Evolutionary conservation across 2,797 vertebrate species (phyloP).

Genomic region (Chrysocyon brachyurus): DNA sequence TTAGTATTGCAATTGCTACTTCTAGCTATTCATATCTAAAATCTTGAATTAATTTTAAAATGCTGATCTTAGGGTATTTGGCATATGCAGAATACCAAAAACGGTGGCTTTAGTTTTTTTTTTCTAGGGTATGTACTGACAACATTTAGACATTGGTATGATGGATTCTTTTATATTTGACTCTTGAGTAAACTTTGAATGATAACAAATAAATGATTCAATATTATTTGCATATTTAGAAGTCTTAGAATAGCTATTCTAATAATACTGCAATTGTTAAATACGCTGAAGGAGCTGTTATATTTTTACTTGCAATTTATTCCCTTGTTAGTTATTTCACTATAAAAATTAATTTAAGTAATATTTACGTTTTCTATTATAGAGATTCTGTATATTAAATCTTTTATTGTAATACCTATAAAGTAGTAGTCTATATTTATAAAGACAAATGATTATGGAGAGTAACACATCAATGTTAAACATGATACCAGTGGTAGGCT

Average conservation of each 20-base stretch:
- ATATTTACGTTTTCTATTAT: not conserved
- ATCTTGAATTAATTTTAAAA: constrained; percentile 76
- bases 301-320: constrained; percentile 58
- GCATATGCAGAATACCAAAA: constrained; percentile 35
- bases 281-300: not conserved
- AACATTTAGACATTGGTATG: constrained; percentile 41
- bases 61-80: constrained; percentile 56
- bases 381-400: constrained; percentile 1
- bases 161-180: constrained; percentile 46
- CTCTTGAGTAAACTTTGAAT: not conserved
- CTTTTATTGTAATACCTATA: not conserved
- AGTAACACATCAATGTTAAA: not conserved
- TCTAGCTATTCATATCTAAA: constrained; percentile 66
- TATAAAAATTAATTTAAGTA: constrained; percentile 55
- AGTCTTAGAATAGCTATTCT: not conserved
- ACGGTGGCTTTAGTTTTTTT: constrained; percentile 50
- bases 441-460: not conserved
- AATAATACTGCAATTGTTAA: constrained; percentile 37
- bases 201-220: not conserved
- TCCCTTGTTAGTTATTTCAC: constrained; percentile 50
- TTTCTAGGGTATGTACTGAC: constrained; percentile 2
- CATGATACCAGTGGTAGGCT: not conserved
- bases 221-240: constrained; percentile 28
- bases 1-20: constrained; percentile 59
- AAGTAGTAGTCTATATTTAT: not conserved